phyloP scores from a whole-genome alignment of 2,113 vertebrate species.

The Canis aureus region DNA sequence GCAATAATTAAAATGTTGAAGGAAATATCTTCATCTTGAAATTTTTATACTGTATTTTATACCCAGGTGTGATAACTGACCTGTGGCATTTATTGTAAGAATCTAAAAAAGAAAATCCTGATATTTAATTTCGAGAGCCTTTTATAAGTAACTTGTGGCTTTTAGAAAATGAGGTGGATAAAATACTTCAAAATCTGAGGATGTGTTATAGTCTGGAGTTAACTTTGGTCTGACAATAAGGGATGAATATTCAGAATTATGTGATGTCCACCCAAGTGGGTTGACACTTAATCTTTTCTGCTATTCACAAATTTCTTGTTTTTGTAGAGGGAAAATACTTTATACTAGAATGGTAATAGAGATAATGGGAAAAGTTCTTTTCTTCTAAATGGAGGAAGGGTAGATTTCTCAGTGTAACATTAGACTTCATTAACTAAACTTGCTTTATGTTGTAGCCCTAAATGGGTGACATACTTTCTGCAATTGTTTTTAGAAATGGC shows the following conservation, averaged over 20 bases:
- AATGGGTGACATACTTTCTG: neutral
- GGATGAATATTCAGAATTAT: neutral
- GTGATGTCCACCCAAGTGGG: neutral
- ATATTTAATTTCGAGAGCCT: constrained; percentile 29
- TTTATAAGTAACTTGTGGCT: constrained; percentile 48
- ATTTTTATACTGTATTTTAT: constrained; percentile 24
- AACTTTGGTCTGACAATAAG: neutral
- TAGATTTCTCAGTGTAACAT: constrained; percentile 37
- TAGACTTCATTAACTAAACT: constrained; percentile 55
- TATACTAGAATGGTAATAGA: constrained; percentile 57
- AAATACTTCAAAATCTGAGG: constrained; percentile 18
- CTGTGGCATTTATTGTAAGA: neutral
- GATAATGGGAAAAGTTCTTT: constrained; percentile 61
- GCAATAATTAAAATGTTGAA: constrained; percentile 35
- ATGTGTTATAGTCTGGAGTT: constrained; percentile 4
- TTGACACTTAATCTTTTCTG: constrained; percentile 25
- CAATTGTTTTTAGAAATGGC: neutral
- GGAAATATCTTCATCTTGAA: neutral
- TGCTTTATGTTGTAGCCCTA: neutral
- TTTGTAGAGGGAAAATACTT: constrained; percentile 69
- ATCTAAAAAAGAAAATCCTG: neutral
- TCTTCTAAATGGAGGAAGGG: constrained; percentile 53
- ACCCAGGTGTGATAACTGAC: neutral
- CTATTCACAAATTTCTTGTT: neutral
- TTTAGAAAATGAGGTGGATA: constrained; percentile 34